Evolutionary conservation across 2,797 vertebrate species (phyloP), one percentile per base, ranked within the genome.

Genomic region (Rachycentron canadum): DNA sequence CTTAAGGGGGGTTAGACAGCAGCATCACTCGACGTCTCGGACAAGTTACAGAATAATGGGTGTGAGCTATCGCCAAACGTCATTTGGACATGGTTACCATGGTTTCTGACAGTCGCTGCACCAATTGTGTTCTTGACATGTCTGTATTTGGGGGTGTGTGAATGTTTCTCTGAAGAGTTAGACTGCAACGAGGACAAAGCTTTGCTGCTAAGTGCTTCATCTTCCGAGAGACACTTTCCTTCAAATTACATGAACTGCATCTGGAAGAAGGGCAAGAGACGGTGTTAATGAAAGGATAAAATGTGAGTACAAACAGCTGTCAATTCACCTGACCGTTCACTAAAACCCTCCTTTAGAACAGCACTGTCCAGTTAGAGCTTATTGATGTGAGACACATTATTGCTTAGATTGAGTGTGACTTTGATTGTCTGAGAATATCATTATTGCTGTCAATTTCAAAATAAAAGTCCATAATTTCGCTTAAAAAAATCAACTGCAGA

Each of bases 211-310:
- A 95, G 95, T 95, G 95, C 92, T 93, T 95, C 93, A 88, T 97
- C 94, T 94, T 96, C 95, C 91, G 91, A 96, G 93, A 94, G 56
- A 87, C 91, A 94, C 94, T 85, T 88, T 92, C 94, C 94, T 95
- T 96, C 90, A 88, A 88, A 93, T 97, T 97, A 99, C 98, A 99
- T 99, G 95, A 99, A 99, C 94, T 99, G 97, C 96, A 99, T 99
- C 98, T 99, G 96, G 50, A 90, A 91, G 81, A 78, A 26, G 87
- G 60, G 47, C 38, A 84, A 84, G 80, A 76, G 13, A 36, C 8
- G 7, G 14, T 0, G 50, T 86, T n/a, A 85, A 62, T 23, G 7
- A 62, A 19, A 30, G 12, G 55, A 4, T 23, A 10, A 61, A 38
- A 28, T 13, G 32, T 12, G 2, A 53, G 45, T 0, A 65, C 5